Base-by-base conservation (phyloP, 2,888 invertebrate genomes). In the Drosophila tripunctata region DNA sequence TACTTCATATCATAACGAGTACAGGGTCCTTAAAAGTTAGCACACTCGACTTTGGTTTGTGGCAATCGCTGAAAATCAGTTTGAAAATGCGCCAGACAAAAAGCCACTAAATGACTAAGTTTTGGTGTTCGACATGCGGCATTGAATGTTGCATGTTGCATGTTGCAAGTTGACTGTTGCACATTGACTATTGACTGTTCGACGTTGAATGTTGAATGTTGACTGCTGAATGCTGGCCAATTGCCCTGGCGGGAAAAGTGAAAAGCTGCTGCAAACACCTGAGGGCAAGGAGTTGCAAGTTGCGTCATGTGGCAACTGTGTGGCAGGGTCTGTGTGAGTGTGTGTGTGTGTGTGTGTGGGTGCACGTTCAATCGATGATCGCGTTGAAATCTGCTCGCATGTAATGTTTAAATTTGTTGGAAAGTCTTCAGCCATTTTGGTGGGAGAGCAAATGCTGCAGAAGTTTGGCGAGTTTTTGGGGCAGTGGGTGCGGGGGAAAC, bases 401-500 rank as follows among this genome's bases (percentile, higher is more conserved):
- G 83, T 85, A 83, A 83, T 88, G 83, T 87, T 83, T 87, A 83
- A 83, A 83, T 83, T 83, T 83, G 88, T 86, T 78, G 83, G 87
- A 83, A 79, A 84, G 72, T 79, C 72, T 68, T 70, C 60, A 60
- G 67, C 75, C 60, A 31, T n/a, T n/a, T n/a, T n/a, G n/a, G n/a
- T n/a, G n/a, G n/a, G n/a, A n/a, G n/a, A n/a, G n/a, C n/a, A n/a
- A n/a, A n/a, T n/a, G n/a, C n/a, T n/a, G n/a, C n/a, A n/a, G n/a
- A n/a, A n/a, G n/a, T n/a, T n/a, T n/a, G n/a, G n/a, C n/a, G n/a
- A 54, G 47, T 38, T 47, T 35, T 19, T 47, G 31, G 48, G 40
- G 30, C n/a, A n/a, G n/a, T n/a, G 17, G 27, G 17, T 27, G 2
- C 27, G 6, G 15, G 47, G 19, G 54, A 19, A 14, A 4, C 4